These are phyloP conservation scores for Strix aluco DNA, from an alignment of 2,113 vertebrate genomes.

Conservation along the genomic window DNA sequence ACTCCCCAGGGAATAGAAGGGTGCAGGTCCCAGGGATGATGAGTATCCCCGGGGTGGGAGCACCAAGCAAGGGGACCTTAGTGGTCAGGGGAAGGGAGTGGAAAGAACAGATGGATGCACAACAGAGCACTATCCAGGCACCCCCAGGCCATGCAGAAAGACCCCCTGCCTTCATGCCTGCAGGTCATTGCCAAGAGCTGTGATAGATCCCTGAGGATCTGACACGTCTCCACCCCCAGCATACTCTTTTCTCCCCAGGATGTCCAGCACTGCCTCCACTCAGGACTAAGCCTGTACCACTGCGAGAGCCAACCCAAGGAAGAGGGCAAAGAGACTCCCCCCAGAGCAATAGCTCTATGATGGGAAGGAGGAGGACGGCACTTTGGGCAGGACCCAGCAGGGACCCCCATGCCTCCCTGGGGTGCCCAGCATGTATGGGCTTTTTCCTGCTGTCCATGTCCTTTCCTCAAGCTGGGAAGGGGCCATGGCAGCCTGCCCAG, in stretches of 20 bases:
- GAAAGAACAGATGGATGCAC: neutral
- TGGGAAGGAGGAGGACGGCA: slow-evolving; percentile 16
- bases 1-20: neutral
- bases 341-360: slow-evolving; percentile 37
- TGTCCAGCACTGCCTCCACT: neutral
- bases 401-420: neutral
- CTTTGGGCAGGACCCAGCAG: neutral
- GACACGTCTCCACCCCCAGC: neutral
- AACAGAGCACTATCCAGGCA: neutral
- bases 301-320: neutral
- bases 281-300: neutral
- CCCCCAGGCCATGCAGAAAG: neutral
- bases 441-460: neutral
- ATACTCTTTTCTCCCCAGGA: neutral
- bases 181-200: neutral
- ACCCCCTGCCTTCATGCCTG: neutral
- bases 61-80: neutral
- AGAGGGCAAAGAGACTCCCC: neutral
- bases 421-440: neutral
- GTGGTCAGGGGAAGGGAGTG: neutral
- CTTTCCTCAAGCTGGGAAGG: neutral
- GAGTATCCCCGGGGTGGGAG: neutral
- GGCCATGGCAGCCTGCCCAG: neutral
- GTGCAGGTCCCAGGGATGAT: neutral
- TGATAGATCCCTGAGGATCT: neutral